These are phyloP conservation scores for Agriopis leucophaearia DNA, from an alignment of 2,888 invertebrate genomes.

Conservation along the genomic window DNA sequence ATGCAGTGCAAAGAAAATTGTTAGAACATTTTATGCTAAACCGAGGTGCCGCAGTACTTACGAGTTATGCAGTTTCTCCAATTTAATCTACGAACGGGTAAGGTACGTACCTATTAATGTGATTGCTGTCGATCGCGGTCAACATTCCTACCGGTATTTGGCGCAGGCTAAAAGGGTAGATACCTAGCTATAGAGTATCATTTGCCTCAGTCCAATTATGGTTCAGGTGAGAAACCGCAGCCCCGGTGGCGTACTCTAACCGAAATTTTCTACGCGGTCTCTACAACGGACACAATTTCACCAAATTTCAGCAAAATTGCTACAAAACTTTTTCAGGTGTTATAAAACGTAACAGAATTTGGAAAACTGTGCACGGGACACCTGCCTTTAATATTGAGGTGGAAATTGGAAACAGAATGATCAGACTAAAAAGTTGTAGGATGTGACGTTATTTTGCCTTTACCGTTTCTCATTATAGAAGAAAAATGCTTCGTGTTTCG, in stretches of 20 bases:
- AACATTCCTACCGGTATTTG: slow-evolving; percentile 14
- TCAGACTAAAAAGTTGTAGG: slow-evolving; percentile 14
- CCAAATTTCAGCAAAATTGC: slow-evolving; percentile 32
- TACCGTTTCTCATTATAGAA: slow-evolving; percentile 8
- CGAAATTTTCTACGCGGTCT: slow-evolving; percentile 25
- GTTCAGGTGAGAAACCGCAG: slow-evolving; percentile 31
- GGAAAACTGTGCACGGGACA: slow-evolving; percentile 27
- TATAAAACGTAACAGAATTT: slow-evolving; percentile 34
- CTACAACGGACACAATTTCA: slow-evolving; percentile 17
- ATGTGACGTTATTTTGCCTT: background rate
- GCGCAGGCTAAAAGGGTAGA: slow-evolving; percentile 11
- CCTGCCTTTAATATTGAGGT: slow-evolving; percentile 29
- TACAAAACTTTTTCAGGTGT: slow-evolving; percentile 30
- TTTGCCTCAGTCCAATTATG: slow-evolving; percentile 35
- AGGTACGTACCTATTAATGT: background rate
- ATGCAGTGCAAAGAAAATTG: too few relatives aligned
- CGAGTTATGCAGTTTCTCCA: background rate
- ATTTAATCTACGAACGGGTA: background rate
- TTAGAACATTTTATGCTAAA: background rate
- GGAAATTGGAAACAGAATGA: slow-evolving; percentile 26
- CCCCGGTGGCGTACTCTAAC: slow-evolving; percentile 6
- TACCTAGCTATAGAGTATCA: slow-evolving; percentile 19
- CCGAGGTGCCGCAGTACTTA: background rate
- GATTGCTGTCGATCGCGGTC: background rate
- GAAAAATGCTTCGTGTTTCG: background rate